These are phyloP conservation scores for Spongilla lacustris DNA, from an alignment of 37 sponge, comb jelly and placozoan species.

Conservation along the genomic window DNA sequence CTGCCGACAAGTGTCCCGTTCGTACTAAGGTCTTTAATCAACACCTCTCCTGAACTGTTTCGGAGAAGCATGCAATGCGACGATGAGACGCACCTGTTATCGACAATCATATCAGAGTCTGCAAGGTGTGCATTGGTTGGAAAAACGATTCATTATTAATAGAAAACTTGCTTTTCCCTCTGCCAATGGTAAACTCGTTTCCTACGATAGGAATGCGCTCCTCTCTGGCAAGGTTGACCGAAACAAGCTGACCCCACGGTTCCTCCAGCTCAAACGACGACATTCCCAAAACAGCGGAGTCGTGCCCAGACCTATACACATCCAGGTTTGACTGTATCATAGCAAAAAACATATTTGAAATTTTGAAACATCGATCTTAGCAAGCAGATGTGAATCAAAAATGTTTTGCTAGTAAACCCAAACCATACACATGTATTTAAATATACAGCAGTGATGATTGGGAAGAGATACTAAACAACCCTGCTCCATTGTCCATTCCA, in stretches of 20 bases:
- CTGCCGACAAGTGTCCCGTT: slow-evolving; percentile 86
- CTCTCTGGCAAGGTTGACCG: slow-evolving; percentile 14
- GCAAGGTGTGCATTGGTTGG: background rate
- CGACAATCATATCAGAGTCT: slow-evolving; percentile 52
- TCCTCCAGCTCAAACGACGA: slow-evolving; percentile 28
- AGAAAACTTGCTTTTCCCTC: slow-evolving; percentile 40
- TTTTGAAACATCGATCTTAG: too few species aligned
- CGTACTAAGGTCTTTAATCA: slow-evolving; percentile 63
- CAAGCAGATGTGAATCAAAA: too few species aligned
- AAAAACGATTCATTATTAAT: background rate
- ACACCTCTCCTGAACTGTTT: slow-evolving; percentile 34
- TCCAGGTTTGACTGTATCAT: too few species aligned
- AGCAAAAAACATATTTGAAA: too few species aligned
- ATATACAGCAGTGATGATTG: too few species aligned
- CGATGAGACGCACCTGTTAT: slow-evolving; percentile 47
- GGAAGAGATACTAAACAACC: too few species aligned
- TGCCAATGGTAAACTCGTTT: slow-evolving; percentile 50
- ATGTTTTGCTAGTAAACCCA: too few species aligned
- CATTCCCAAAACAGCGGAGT: background rate
- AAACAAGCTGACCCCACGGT: slow-evolving; percentile 74
- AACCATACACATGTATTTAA: too few species aligned
- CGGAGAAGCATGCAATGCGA: slow-evolving; percentile 63
- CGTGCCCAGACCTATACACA: background rate
- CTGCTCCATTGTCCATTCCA: too few species aligned
- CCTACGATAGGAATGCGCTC: slow-evolving; percentile 50